Conservation (phyloP, 2,797 vertebrate species). For the Vireo griseus region DNA sequence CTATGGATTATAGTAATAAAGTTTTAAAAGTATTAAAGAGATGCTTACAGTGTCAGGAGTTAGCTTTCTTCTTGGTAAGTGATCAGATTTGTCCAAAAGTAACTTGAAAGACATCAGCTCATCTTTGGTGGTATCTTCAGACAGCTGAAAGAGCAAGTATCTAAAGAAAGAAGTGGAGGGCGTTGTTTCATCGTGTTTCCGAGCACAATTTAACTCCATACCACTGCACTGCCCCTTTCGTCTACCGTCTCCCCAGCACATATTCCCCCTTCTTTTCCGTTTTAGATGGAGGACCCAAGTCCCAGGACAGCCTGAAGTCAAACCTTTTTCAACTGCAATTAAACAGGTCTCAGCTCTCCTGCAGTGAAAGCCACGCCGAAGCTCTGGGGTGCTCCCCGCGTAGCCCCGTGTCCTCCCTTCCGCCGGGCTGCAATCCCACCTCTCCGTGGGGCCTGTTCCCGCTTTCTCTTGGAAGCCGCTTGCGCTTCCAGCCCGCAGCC, state of each 20-base stretch:
- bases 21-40: not conserved
- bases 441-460: rapidly evolving
- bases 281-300: not conserved
- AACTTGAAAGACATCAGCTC: slow-evolving; percentile 62
- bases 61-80: slow-evolving; percentile 62
- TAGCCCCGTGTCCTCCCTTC: not conserved
- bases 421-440: rapidly evolving
- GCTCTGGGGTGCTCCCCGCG: not conserved
- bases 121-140: slow-evolving; percentile 39
- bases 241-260: too few species aligned
- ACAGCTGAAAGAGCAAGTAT: slow-evolving; percentile 67
- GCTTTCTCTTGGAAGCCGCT: not conserved
- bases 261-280: not conserved
- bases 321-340: not conserved
- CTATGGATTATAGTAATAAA: rapidly evolving
- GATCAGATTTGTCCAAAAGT: not conserved
- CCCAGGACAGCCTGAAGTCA: not conserved
- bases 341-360: not conserved
- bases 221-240: too few species aligned
- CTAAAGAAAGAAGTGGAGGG: slow-evolving; percentile 31
- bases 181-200: not conserved
- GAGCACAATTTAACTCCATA: not conserved
- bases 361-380: not conserved
- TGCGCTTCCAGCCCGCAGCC: not conserved
- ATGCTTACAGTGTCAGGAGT: slow-evolving; percentile 61